phyloP scores from a whole-genome alignment of 2,113 vertebrate species.

The Phainopepla nitens region DNA sequence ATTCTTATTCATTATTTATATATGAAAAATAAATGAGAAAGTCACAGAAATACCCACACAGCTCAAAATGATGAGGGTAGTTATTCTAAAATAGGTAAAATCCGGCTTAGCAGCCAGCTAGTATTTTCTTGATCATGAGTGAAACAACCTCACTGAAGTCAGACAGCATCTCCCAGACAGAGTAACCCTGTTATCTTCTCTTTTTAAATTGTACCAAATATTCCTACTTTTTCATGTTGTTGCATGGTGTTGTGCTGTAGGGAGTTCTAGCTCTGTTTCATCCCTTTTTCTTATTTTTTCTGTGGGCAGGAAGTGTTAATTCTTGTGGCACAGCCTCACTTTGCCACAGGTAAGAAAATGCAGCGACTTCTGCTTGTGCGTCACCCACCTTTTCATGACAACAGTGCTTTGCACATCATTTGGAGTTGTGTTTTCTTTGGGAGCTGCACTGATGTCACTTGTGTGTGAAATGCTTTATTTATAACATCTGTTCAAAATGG shows the following conservation, averaged over 20 bases:
- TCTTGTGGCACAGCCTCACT: background rate
- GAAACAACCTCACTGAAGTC: background rate
- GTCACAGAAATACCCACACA: background rate
- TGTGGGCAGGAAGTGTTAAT: background rate
- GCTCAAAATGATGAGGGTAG: background rate
- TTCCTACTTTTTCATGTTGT: background rate
- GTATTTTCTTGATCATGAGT: background rate
- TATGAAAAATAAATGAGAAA: background rate
- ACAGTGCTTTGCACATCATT: background rate
- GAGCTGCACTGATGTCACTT: background rate
- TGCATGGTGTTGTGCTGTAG: background rate
- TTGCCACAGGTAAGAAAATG: background rate
- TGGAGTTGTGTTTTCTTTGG: background rate
- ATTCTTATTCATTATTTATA: constrained; percentile 5
- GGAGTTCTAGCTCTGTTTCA: background rate
- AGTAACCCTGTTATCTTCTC: background rate
- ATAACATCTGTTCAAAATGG: background rate
- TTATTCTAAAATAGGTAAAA: background rate
- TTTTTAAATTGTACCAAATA: background rate
- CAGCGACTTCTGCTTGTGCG: background rate
- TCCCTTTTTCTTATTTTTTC: background rate
- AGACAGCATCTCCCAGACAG: background rate
- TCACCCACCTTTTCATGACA: background rate
- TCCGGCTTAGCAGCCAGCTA: background rate
- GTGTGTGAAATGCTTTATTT: background rate